These are phyloP conservation scores for Psammodynastes pulverulentus DNA, from an alignment of 2,113 vertebrate genomes.

Conservation along the genomic window DNA sequence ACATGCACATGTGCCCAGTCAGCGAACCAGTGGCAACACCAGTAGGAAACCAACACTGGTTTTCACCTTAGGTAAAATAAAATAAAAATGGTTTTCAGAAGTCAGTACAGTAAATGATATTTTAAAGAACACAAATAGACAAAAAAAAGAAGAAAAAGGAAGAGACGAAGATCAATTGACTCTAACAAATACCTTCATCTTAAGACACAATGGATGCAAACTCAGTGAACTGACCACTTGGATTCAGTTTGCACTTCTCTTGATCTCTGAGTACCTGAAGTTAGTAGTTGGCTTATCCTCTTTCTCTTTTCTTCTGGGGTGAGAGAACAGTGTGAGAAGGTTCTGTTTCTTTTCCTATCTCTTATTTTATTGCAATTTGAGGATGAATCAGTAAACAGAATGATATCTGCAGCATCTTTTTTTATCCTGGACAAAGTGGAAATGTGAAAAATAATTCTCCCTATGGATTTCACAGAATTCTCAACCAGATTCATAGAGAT, in stretches of 20 bases:
- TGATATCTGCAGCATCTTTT: background rate
- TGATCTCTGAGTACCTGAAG: background rate
- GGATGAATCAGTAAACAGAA: background rate
- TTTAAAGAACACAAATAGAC: background rate
- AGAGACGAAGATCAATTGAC: background rate
- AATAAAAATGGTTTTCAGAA: background rate
- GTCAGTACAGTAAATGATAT: background rate
- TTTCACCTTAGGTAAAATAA: background rate
- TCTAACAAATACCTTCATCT: background rate
- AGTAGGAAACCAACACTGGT: too few species aligned
- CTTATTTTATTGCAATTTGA: background rate
- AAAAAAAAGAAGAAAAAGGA: background rate
- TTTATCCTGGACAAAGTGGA: background rate
- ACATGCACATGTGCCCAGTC: too few species aligned
- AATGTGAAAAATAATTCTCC: background rate
- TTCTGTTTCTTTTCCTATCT: background rate
- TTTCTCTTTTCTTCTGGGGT: background rate
- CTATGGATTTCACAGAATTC: background rate
- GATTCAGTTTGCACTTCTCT: background rate
- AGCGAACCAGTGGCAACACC: too few species aligned
- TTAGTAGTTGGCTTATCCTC: background rate
- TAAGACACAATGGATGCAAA: background rate
- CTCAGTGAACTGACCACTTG: background rate
- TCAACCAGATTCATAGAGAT: background rate
- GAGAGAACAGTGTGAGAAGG: background rate